Percentiles rank a stretch among this genome's conserved stretches.
Evolutionary conservation across 1,140 invertebrate species (phyloP).

Genomic region (Drosophila equinoxialis): DNA sequence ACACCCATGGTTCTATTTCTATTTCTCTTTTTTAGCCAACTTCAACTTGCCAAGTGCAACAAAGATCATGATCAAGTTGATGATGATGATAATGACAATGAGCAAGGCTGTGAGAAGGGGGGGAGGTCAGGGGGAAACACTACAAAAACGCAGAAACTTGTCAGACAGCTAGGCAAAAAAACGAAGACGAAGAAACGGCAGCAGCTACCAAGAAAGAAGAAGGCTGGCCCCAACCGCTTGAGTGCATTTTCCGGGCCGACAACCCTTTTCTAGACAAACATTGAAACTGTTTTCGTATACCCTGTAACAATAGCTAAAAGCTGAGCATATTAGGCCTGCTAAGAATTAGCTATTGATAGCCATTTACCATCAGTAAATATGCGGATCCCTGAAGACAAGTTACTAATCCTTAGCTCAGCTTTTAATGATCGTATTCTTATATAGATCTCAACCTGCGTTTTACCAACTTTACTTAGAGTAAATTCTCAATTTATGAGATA

Average conservation of each 20-base stretch:
- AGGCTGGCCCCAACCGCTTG: constrained; percentile 58
- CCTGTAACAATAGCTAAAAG: constrained; percentile 13
- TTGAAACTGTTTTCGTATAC: neutral
- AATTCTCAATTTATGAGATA: no score
- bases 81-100: neutral
- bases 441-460: no score
- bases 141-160: constrained; percentile 67
- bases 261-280: constrained; percentile 41
- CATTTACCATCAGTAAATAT: no score
- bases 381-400: no score
- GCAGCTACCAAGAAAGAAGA: constrained; percentile 4
- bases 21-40: constrained; percentile 36
- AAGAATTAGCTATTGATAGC: no score
- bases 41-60: constrained; percentile 52
- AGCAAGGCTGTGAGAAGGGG: neutral
- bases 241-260: constrained; percentile 77
- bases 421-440: no score
- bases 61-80: constrained; percentile 31
- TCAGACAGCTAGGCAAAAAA: constrained; percentile 60
- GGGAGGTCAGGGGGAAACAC: constrained; percentile 40
- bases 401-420: no score
- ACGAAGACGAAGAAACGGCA: constrained; percentile 28
- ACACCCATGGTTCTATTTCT: constrained; percentile 30
- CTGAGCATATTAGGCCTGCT: no score
- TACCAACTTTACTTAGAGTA: no score